phyloP scores from a whole-genome alignment of 2,888 invertebrate species.

The Eupithecia centaureata region DNA sequence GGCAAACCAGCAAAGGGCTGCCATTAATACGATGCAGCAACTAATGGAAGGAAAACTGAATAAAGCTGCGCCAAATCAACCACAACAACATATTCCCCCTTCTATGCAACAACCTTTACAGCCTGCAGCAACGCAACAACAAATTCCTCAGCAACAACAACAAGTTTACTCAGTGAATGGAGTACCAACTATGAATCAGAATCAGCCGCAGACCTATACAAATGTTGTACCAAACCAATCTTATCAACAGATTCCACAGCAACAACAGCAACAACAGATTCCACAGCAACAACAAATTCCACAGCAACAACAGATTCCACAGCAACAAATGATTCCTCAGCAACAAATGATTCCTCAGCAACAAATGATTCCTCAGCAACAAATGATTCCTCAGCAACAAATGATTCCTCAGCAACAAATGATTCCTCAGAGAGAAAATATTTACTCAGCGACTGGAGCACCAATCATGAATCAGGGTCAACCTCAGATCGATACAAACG shows the following conservation, averaged over 20 bases:
- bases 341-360: no score
- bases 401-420: slow-evolving; percentile 46
- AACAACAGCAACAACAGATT: neutral
- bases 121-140: slow-evolving; percentile 19
- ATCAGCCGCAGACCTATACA: slow-evolving; percentile 16
- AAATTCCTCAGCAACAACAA: neutral
- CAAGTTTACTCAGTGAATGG: neutral
- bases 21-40: slow-evolving; percentile 46
- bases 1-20: slow-evolving; percentile 66
- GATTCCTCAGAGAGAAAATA: neutral
- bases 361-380: no score
- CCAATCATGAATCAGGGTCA: neutral
- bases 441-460: slow-evolving; percentile 1
- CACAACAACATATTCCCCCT: slow-evolving; percentile 29
- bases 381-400: neutral
- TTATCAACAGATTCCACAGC: slow-evolving; percentile 34
- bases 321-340: no score
- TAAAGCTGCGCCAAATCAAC: slow-evolving; percentile 38
- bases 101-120: slow-evolving; percentile 24
- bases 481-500: slow-evolving; percentile 24
- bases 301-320: no score
- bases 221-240: slow-evolving; percentile 28
- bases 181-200: neutral
- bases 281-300: slow-evolving; percentile 46
- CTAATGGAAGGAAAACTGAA: slow-evolving; percentile 53